These are phyloP conservation scores for Leptinotarsa tumamoca DNA, from an alignment of 2,888 invertebrate genomes.

Conservation along the genomic window DNA sequence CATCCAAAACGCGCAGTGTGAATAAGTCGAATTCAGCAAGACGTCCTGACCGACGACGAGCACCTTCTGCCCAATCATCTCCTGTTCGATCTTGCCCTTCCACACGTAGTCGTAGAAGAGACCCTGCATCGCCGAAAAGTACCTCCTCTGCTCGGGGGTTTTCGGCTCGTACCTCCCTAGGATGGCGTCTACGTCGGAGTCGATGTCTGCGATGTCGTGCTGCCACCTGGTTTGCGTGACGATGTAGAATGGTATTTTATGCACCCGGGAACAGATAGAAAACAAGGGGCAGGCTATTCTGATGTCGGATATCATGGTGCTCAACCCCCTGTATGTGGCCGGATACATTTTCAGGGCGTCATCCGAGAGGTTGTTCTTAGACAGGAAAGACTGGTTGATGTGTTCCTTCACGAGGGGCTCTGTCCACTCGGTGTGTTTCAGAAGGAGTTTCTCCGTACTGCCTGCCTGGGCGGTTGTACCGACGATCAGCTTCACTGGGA, in stretches of 20 bases:
- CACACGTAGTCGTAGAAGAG: constrained; percentile 86
- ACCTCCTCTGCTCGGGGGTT: constrained; percentile 79
- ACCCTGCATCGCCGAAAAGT: constrained; percentile 82
- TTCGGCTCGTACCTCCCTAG: constrained; percentile 76
- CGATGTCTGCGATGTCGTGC: constrained; percentile 66
- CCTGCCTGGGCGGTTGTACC: constrained; percentile 82
- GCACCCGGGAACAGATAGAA: constrained; percentile 74
- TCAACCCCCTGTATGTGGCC: constrained; percentile 75
- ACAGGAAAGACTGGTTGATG: constrained; percentile 74
- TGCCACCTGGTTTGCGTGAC: constrained; percentile 74
- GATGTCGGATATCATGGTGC: constrained; percentile 81
- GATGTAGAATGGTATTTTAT: constrained; percentile 79
- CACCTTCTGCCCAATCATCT: constrained; percentile 69
- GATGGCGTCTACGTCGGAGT: constrained; percentile 82
- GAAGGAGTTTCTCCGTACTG: constrained; percentile 72
- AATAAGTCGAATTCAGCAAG: constrained; percentile 73
- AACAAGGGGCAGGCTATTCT: constrained; percentile 84
- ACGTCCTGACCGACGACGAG: constrained; percentile 80
- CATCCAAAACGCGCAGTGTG: constrained; percentile 84
- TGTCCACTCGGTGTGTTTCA: constrained; percentile 76
- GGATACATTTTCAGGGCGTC: constrained; percentile 77
- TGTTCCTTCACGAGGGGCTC: constrained; percentile 74
- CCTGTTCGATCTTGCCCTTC: constrained; percentile 79
- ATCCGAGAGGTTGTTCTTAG: constrained; percentile 73
- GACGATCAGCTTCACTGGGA: constrained; percentile 72